These are phyloP conservation scores for Drosophila ananassae DNA, from an alignment of 1,140 invertebrate species.

Conservation along the genomic window DNA sequence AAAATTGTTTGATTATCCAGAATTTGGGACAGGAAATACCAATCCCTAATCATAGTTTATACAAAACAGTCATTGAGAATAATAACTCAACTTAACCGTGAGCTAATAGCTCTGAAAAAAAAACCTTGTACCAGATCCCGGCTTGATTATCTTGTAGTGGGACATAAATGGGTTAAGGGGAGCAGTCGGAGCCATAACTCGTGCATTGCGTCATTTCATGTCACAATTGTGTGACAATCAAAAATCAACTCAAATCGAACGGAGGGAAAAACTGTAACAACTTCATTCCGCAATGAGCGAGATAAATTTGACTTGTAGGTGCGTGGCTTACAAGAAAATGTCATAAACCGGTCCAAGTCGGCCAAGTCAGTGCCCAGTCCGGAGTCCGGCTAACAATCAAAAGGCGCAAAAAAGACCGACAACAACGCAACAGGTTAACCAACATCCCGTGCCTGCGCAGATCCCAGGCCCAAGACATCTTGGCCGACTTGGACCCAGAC, in stretches of 20 bases:
- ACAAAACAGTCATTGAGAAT: not conserved
- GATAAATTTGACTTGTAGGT: constrained; percentile 81
- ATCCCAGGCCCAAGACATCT: constrained; percentile 27
- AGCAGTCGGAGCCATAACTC: constrained; percentile 17
- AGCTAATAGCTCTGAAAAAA: not conserved
- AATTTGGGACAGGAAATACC: not conserved
- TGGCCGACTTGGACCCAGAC: constrained; percentile 1
- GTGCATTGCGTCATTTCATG: constrained; percentile 74
- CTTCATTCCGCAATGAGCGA: constrained; percentile 73
- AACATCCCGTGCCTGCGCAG: constrained; percentile 56
- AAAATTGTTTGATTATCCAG: not conserved
- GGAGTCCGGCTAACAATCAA: constrained; percentile 34
- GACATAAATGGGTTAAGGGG: constrained; percentile 6
- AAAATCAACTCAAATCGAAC: constrained; percentile 63
- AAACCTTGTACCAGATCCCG: not conserved
- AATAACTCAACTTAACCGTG: not conserved
- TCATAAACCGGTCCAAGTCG: constrained; percentile 64
- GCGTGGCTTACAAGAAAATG: constrained; percentile 80
- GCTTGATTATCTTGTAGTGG: constrained; percentile 30
- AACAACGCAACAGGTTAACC: constrained; percentile 78
- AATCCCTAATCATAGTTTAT: not conserved
- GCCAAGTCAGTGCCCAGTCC: constrained; percentile 1
- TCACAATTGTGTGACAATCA: constrained; percentile 77
- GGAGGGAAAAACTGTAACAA: constrained; percentile 71
- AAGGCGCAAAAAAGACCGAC: constrained; percentile 69